Conservation (phyloP, 2,113 vertebrate genomes). For the Triplophysa dalaica region DNA sequence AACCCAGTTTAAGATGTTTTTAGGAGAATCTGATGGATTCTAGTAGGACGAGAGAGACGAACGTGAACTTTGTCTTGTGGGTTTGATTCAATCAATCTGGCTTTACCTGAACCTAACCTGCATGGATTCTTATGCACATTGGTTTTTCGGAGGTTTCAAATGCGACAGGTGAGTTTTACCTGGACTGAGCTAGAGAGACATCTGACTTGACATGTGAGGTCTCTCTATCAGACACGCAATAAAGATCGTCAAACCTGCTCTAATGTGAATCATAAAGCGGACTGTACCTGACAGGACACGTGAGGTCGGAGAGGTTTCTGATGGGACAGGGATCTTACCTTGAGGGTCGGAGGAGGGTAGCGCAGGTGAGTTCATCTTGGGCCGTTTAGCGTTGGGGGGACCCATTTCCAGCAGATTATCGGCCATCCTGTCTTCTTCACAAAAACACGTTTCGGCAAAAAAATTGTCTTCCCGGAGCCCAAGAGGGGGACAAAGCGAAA, state of each 20-base stretch:
- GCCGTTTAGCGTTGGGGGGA: constrained; percentile 90
- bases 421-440: constrained; percentile 77
- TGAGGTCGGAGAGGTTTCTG: not conserved
- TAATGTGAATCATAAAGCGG: no score
- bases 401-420: constrained; percentile 93
- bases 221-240: no score
- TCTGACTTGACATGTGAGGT: not conserved
- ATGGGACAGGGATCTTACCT: constrained; percentile 75
- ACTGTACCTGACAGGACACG: not conserved
- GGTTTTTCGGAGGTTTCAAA: not conserved
- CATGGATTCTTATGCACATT: not conserved
- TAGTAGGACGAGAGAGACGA: not conserved
- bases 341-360: constrained; percentile 87
- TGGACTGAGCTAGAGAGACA: not conserved
- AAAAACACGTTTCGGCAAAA: constrained; percentile 19
- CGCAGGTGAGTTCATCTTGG: constrained; percentile 90
- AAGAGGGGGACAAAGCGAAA: constrained; percentile 39
- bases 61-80: not conserved
- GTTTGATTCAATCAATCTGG: not conserved
- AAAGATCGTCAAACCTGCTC: no score
- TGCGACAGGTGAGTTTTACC: not conserved
- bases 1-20: not conserved
- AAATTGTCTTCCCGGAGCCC: constrained; percentile 18
- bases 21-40: not conserved
- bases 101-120: not conserved